Conservation (phyloP, 2,113 vertebrate species). For the Numenius arquata region DNA sequence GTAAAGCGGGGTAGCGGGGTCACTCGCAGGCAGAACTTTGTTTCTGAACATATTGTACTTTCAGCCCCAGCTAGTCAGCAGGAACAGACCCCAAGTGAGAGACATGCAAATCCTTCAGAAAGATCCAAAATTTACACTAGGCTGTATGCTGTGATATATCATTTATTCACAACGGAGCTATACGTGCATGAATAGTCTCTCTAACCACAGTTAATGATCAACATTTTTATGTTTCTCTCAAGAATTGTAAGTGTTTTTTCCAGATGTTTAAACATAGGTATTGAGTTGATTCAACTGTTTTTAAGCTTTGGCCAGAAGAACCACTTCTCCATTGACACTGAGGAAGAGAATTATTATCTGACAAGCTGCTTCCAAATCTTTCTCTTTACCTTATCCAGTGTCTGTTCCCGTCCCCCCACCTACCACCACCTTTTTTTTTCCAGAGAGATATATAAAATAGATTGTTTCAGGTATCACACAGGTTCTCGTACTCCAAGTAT, state of each 20-base stretch:
- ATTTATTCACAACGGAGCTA: neutral
- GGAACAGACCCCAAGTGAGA: neutral
- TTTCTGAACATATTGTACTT: neutral
- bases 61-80: neutral
- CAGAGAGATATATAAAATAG: neutral
- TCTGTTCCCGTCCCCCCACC: fast-evolving
- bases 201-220: neutral
- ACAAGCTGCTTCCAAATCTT: neutral
- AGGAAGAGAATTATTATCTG: neutral
- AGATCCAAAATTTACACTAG: neutral
- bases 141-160: neutral
- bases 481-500: neutral
- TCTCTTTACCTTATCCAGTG: neutral
- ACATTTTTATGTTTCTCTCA: slow-evolving; percentile 3
- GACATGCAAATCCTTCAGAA: neutral
- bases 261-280: neutral
- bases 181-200: neutral
- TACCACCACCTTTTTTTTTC: neutral
- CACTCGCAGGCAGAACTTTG: neutral
- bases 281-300: neutral
- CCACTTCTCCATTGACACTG: neutral
- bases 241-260: neutral
- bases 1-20: neutral
- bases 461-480: neutral
- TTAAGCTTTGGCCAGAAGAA: neutral